A percentile compares a stretch with the other conserved stretches of the same genome.
phyloP scores from a whole-genome alignment of 2,888 invertebrate species.

The Nezara viridula region DNA sequence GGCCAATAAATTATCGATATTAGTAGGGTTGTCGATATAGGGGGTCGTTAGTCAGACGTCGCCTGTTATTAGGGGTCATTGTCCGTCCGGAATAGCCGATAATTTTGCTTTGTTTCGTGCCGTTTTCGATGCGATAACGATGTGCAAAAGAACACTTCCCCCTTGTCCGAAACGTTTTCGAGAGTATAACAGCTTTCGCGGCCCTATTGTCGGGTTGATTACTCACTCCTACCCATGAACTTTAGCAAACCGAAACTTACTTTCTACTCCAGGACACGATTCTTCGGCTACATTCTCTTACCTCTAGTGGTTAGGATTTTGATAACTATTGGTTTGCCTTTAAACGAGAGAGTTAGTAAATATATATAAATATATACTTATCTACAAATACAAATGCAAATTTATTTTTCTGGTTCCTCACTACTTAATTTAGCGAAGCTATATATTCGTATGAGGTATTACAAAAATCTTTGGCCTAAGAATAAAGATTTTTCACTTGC shows the following conservation, averaged over 20 bases:
- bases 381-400: no score
- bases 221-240: conserved; percentile 15
- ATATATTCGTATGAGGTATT: no score
- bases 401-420: no score
- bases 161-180: neutral
- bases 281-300: neutral
- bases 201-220: neutral
- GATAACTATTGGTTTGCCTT: neutral
- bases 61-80: neutral
- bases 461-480: no score
- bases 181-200: conserved; percentile 27
- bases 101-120: conserved; percentile 11
- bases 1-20: conserved; percentile 33
- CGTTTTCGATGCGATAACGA: neutral
- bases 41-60: neutral
- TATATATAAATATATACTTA: no score
- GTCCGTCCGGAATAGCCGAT: neutral
- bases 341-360: no score
- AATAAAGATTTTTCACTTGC: no score
- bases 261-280: conserved; percentile 7
- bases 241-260: conserved; percentile 17
- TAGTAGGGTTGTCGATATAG: neutral
- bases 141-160: neutral
- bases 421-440: no score
- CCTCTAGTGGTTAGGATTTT: neutral